Evolutionary conservation across 2,888 invertebrate species (phyloP).

Genomic region (Globia sparganii): DNA sequence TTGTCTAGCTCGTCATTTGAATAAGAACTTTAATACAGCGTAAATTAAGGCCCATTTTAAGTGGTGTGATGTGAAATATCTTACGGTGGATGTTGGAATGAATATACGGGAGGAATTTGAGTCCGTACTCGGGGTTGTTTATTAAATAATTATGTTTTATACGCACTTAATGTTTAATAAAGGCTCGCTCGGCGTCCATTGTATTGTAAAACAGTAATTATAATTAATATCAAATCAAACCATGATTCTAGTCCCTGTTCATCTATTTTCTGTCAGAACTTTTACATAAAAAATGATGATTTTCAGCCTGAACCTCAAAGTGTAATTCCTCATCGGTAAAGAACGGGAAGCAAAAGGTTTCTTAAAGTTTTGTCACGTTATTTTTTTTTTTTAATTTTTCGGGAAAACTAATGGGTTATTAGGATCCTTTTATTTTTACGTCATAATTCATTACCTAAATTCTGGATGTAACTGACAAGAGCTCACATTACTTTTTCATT

Average conservation of each 20-base stretch:
- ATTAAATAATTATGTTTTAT: not conserved
- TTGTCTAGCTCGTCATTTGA: slow-evolving; percentile 58
- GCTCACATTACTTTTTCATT: not conserved
- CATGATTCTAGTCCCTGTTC: not conserved
- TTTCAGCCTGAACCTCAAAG: not conserved
- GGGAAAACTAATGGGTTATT: no score
- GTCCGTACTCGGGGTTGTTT: not conserved
- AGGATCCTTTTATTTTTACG: not conserved
- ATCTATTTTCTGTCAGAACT: not conserved
- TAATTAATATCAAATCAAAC: not conserved
- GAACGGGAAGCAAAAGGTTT: not conserved
- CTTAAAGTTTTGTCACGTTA: not conserved
- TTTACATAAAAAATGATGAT: not conserved
- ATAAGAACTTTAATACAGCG: slow-evolving; percentile 45
- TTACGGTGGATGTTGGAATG: slow-evolving; percentile 27
- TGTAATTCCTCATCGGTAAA: not conserved
- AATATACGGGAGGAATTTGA: slow-evolving; percentile 39
- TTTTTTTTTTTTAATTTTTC: not conserved
- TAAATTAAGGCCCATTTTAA: slow-evolving; percentile 31
- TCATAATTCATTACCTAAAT: not conserved
- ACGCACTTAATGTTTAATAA: not conserved
- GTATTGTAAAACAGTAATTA: not conserved
- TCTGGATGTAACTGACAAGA: not conserved
- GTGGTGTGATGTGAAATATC: slow-evolving; percentile 9
- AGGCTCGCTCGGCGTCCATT: not conserved